Evolutionary conservation across 2,797 vertebrate species (phyloP).

Genomic region (Rachycentron canadum): DNA sequence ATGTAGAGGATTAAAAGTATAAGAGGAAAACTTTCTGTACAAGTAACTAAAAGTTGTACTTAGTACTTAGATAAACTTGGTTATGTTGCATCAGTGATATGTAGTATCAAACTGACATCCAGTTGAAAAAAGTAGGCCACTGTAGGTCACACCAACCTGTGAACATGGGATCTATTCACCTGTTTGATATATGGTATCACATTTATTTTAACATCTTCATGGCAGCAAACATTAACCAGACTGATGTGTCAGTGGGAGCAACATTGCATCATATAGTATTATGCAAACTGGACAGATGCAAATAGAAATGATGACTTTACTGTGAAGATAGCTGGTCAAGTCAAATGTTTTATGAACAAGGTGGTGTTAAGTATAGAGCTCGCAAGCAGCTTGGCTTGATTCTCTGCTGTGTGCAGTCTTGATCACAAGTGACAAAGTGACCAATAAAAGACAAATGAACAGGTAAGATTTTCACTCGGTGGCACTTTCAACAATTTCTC

Average conservation of each 20-base stretch:
- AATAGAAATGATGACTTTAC: neutral
- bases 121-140: neutral
- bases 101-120: no score
- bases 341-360: neutral
- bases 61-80: neutral
- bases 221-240: conserved; percentile 65
- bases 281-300: conserved; percentile 3
- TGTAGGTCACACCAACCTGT: neutral
- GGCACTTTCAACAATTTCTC: neutral
- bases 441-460: no score
- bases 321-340: conserved; percentile 5
- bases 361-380: neutral
- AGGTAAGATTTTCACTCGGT: no score
- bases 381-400: no score
- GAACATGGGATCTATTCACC: conserved; percentile 33
- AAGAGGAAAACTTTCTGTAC: neutral
- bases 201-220: conserved; percentile 22
- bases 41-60: neutral
- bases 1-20: neutral
- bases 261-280: conserved; percentile 24
- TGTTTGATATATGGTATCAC: conserved; percentile 33
- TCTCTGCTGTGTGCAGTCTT: no score
- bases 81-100: neutral
- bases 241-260: conserved; percentile 20
- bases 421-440: neutral